Evolutionary conservation across 92 coral and sea anemone genomes (phyloP).

Genomic region (Hydrozoanthus gracilis): DNA sequence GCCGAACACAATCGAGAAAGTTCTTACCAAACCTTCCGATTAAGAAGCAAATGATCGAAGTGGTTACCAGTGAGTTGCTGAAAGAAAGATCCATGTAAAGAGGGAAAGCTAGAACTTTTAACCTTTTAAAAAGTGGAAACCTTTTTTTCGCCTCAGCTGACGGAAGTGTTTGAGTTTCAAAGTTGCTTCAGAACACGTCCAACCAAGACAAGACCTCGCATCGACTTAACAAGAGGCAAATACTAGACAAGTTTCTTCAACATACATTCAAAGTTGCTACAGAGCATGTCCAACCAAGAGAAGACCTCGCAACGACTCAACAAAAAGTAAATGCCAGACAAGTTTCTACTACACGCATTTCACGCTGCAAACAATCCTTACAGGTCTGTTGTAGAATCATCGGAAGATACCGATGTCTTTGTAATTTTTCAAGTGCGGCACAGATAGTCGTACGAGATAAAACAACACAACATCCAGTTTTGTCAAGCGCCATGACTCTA

Average conservation of each 20-base stretch:
- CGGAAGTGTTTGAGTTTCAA: not conserved
- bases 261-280: not conserved
- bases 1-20: conserved; percentile 49
- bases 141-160: not conserved
- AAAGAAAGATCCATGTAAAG: not conserved
- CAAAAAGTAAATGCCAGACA: conserved; percentile 3
- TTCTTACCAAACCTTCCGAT: conserved; percentile 45
- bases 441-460: not conserved
- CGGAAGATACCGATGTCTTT: conserved; percentile 15
- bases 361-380: not conserved
- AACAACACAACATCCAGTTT: not conserved
- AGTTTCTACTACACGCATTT: not conserved
- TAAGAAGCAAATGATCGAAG: conserved; percentile 27
- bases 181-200: not conserved
- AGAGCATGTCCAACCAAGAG: not conserved
- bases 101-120: not conserved
- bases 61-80: not conserved
- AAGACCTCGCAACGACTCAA: conserved; percentile 17
- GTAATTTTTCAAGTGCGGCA: not conserved
- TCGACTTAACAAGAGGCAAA: conserved; percentile 11
- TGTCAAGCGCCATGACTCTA: not conserved
- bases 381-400: not conserved
- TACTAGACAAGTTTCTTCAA: not conserved
- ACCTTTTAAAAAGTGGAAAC: not conserved
- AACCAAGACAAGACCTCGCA: not conserved